Percentiles rank a stretch among this genome's conserved stretches.
phyloP scores from a whole-genome alignment of 2,113 vertebrate species.

The Hystrix brachyura region DNA sequence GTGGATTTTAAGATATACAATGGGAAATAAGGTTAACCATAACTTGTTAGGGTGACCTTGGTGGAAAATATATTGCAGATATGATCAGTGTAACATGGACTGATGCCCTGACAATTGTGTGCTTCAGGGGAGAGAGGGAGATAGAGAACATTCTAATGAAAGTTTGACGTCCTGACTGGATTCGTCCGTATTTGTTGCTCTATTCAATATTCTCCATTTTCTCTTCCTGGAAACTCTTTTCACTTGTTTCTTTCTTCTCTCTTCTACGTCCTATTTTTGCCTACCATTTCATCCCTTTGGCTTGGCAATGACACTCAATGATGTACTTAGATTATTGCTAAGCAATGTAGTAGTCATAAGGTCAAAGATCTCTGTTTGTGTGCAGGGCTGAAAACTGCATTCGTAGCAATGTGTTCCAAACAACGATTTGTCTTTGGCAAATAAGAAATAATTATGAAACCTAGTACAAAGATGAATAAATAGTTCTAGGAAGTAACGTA shows the following conservation, averaged over 20 bases:
- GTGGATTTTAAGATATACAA: constrained; percentile 39
- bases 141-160: background rate
- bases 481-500: constrained; percentile 10
- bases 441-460: constrained; percentile 48
- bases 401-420: background rate
- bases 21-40: background rate
- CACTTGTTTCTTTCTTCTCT: constrained; percentile 15
- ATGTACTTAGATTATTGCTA: constrained; percentile 43
- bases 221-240: background rate
- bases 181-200: constrained; percentile 15
- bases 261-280: background rate
- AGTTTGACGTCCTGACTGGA: background rate
- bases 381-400: background rate
- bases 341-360: background rate
- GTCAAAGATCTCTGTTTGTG: constrained; percentile 51
- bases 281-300: background rate
- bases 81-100: background rate
- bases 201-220: background rate
- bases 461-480: constrained; percentile 17
- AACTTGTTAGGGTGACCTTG: background rate
- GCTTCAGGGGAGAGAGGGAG: background rate
- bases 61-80: background rate
- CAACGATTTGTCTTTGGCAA: background rate
- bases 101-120: background rate
- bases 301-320: background rate